Conservation (phyloP, 2,797 vertebrate species). For the Peromyscus nudipes region DNA sequence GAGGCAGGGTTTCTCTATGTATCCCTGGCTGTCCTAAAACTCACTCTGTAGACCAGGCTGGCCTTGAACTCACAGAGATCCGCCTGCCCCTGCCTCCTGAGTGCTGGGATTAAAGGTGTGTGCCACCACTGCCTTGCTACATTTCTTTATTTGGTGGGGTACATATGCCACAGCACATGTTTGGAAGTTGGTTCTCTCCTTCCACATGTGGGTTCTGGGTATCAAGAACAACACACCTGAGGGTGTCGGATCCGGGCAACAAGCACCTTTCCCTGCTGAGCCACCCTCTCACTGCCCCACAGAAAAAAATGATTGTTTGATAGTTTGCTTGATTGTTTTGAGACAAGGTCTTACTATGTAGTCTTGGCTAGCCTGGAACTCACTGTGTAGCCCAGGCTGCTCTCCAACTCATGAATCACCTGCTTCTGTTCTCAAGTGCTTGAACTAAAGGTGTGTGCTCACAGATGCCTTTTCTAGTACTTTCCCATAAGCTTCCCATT, state of each 20-base stretch:
- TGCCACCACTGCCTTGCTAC: background rate
- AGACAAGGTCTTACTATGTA: background rate
- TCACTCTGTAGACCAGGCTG: background rate
- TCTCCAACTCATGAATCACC: background rate
- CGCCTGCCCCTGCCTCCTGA: background rate
- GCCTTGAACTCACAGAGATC: background rate
- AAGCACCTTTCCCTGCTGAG: background rate
- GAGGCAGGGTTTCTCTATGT: background rate
- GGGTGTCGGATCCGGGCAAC: background rate
- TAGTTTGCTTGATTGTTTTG: background rate
- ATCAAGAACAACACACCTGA: background rate
- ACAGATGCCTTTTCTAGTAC: constrained; percentile 46
- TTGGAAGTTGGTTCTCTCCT: background rate
- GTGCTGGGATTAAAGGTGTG: background rate
- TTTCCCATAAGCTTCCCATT: background rate
- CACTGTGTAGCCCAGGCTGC: background rate
- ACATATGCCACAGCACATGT: background rate
- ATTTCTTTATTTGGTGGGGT: background rate
- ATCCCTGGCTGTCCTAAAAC: background rate
- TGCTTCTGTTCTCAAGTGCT: background rate
- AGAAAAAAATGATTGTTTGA: background rate
- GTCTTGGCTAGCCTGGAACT: background rate
- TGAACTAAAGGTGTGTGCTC: background rate
- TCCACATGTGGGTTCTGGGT: background rate
- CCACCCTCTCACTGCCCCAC: background rate